Percentiles rank a stretch among this genome's conserved stretches.
Conservation (phyloP, 2,888 invertebrate species). For the Formica aserva region DNA sequence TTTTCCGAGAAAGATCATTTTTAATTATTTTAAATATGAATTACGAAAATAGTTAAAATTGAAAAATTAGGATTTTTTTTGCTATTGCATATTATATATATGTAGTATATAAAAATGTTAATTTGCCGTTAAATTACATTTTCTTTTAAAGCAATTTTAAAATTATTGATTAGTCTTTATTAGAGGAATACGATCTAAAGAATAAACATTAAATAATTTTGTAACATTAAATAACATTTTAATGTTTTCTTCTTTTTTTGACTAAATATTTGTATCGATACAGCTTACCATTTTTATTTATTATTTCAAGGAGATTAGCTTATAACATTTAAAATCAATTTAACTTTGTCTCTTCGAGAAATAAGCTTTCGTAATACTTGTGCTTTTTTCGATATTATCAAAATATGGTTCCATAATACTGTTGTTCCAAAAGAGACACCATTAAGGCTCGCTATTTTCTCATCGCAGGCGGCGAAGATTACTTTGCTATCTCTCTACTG, state of each 20-base stretch:
- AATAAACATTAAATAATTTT: neutral
- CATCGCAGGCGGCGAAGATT: conserved; percentile 43
- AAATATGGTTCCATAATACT: conserved; percentile 44
- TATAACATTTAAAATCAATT: conserved; percentile 42
- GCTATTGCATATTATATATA: neutral
- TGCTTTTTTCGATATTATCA: conserved; percentile 46
- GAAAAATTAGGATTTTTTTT: neutral
- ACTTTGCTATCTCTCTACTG: conserved; percentile 49
- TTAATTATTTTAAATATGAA: neutral
- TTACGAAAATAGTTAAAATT: neutral
- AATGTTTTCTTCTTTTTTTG: neutral
- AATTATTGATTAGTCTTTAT: conserved; percentile 1
- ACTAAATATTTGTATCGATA: conserved; percentile 30
- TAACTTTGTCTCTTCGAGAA: conserved; percentile 22
- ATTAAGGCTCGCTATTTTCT: conserved; percentile 48
- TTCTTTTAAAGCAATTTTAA: neutral
- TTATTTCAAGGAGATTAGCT: conserved; percentile 38
- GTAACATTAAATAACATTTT: neutral
- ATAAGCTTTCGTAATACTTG: conserved; percentile 12
- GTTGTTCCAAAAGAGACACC: conserved; percentile 49
- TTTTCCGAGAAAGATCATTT: neutral
- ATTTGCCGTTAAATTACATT: neutral
- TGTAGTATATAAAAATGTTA: neutral
- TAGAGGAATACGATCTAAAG: neutral
- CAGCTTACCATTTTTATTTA: neutral